Base-by-base conservation (phyloP, 2,888 invertebrate species). In the Metalampra italica region DNA sequence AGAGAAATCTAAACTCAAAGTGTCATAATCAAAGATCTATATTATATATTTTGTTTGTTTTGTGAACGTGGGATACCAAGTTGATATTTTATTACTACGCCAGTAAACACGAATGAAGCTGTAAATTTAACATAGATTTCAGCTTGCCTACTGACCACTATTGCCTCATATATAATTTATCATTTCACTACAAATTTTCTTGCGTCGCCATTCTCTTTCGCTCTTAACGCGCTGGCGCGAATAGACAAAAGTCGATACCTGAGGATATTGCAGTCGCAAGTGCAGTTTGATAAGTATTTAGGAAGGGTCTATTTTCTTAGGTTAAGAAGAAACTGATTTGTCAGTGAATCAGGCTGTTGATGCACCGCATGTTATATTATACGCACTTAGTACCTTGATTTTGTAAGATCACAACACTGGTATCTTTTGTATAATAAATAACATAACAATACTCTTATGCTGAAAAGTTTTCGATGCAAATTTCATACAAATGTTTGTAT, bases 311-410 rank as follows among this genome's bases (percentile, higher is more conserved):
- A 40, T 32, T 14, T 2, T 22, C 8, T 39, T 54, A 51, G 47
- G 41, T 46, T 50, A 39, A 39, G 39, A 37, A 13, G 45, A 7
- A 49, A 49, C 49, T 51, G 51, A 41, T 14, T 50, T 53, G 53
- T 54, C 52, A 52, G 51, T 50, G 54, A 51, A 52, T 36, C 36
- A 22, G 50, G 44, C 30, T 14, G 32, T 37, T 22, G 34, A n/a
- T n/a, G 15, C 14, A 15, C 12, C 15, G 34, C 34, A 34, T 15
- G 34, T 34, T 22, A 30, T 15, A 34, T 43, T 15, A 34, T 22
- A 42, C 30, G 29, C 22, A 41, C 29, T 12, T 30, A 30, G 42
- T 43, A 36, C 43, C 36, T 36, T 43, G 32, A 39, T 4, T 30
- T 38, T 30, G 7, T 38, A 47, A 14, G 43, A 38, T 14, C 42